A percentile compares a stretch with the other conserved stretches of the same genome.
Evolutionary conservation across 2,797 vertebrate genomes (phyloP).

Genomic region (Pangasius sanitwongsei): DNA sequence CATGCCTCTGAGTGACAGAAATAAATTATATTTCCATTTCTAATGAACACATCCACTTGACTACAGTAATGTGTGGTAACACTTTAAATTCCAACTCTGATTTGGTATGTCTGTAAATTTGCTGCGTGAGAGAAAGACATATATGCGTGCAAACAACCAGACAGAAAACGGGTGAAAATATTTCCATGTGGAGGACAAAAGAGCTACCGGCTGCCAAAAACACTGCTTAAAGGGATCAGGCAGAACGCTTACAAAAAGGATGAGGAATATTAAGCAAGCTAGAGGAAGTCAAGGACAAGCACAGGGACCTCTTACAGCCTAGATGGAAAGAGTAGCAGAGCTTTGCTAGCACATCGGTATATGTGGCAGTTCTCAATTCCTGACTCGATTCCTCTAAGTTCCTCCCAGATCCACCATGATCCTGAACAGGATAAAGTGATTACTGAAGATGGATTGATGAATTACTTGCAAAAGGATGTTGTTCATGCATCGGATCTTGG

Average conservation of each 20-base stretch:
- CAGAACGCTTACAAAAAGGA: slow-evolving; percentile 5
- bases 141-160: not conserved
- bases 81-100: slow-evolving; percentile 24
- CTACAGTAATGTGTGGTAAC: slow-evolving; percentile 37
- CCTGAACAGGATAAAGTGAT: not conserved
- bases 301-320: not conserved
- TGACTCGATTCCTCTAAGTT: not conserved
- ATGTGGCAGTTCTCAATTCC: not conserved
- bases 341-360: not conserved
- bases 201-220: slow-evolving; percentile 53
- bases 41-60: slow-evolving; percentile 36
- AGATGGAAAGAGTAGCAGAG: not conserved
- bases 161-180: slow-evolving; percentile 35
- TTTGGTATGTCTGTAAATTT: not conserved
- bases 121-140: slow-evolving; percentile 31
- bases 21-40: not conserved
- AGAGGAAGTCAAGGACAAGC: slow-evolving; percentile 26
- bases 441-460: not conserved
- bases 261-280: not conserved
- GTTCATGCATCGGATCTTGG: not conserved
- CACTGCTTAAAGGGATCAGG: slow-evolving; percentile 41
- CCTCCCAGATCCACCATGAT: not conserved
- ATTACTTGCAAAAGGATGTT: not conserved
- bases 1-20: not conserved
- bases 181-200: slow-evolving; percentile 65